Evolutionary conservation across 2,797 vertebrate genomes (phyloP), one percentile per base, ranked within the genome.

Genomic region (Nyctibius grandis): DNA sequence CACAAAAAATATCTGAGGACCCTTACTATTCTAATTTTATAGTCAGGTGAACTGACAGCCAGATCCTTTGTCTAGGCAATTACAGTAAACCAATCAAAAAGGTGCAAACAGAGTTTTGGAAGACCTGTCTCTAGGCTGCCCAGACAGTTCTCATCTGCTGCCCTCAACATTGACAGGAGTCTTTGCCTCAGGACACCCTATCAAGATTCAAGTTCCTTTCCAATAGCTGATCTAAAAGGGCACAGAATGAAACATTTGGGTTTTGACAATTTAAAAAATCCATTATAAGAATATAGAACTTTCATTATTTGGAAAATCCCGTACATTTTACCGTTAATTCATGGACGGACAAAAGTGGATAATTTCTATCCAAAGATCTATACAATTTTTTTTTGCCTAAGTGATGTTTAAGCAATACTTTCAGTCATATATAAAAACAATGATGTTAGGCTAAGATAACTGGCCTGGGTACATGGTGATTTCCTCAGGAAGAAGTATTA

Each of bases 371-470:
- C 40, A 47, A 79, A 84, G n/a, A 72, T 31, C 74, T 89, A 33
- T 57, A 28, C 9, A 51, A n/a, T 53, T 92, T 34, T 33, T 34
- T 33, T 88, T 86, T 59, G 48, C 25, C 9, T 22, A 47, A 82
- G 33, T 61, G 28, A 34, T 59, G 12, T 45, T 53, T 38, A n/a
- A 93, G 40, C 45, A 90, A 54, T 20, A 87, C 60, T 92, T 97
- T 44, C 54, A 88, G 47, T 36, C 23, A n/a, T 18, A n/a, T 18
- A 47, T 13, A 51, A 89, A 91, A 91, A 28, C 0, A 1, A 34
- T 22, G 45, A 15, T 9, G 7, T 60, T 38, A 40, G 8, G 33
- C 51, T 40, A 31, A 88, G 34, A 65, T 33, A 89, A 70, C 57
- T 81, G 68, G 36, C 78, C 72, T 80, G 51, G 44, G 47, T 85